Percentiles rank a stretch among this genome's conserved stretches.
Evolutionary conservation across 2,113 vertebrate species (phyloP).

Genomic region (Brevimyrus niger): DNA sequence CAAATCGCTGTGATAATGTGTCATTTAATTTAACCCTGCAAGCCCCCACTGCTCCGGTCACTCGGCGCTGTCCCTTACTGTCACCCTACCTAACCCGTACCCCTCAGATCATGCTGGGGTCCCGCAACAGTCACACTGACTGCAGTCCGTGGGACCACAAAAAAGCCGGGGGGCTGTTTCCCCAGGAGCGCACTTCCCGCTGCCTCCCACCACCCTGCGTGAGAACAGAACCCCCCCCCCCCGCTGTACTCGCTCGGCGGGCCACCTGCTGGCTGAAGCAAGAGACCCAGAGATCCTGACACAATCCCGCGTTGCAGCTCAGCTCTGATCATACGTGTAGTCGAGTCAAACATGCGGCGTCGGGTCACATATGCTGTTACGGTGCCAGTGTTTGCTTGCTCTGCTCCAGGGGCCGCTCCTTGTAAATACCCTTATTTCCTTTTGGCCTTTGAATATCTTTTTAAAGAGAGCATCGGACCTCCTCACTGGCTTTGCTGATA

Average conservation of each 20-base stretch:
- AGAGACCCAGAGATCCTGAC: background rate
- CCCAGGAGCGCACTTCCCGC: background rate
- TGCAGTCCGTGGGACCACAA: background rate
- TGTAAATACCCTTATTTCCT: background rate
- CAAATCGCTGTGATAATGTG: background rate
- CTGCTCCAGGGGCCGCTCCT: background rate
- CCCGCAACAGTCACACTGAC: background rate
- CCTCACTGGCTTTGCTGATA: background rate
- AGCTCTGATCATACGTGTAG: background rate
- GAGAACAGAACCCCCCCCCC: background rate
- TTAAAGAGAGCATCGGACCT: background rate
- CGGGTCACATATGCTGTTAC: background rate
- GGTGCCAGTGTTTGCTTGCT: background rate
- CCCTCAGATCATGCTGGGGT: background rate
- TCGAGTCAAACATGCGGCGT: background rate
- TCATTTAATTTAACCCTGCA: background rate
- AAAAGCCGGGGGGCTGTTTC: background rate
- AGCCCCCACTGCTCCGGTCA: background rate
- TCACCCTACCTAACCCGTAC: background rate
- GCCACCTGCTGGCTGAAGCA: background rate
- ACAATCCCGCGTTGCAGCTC: background rate
- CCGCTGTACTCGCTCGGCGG: background rate
- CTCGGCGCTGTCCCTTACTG: background rate
- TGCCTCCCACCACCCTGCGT: background rate
- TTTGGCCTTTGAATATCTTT: constrained; percentile 4